Conservation (phyloP, 2,797 vertebrate species). For the Molossus alvarezi region DNA sequence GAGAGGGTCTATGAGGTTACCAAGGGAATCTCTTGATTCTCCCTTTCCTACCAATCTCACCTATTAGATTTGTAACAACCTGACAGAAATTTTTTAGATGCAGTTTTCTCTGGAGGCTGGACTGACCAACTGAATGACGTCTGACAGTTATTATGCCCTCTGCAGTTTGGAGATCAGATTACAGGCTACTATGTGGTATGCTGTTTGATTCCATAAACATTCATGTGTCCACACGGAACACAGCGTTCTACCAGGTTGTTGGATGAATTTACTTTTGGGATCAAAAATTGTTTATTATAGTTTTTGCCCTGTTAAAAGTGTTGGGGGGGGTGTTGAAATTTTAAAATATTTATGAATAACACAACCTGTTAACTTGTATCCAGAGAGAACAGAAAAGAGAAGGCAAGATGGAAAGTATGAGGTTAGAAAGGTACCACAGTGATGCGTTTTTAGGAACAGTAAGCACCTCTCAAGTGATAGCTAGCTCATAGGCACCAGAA, state of each 20-base stretch:
- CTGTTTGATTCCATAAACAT: neutral
- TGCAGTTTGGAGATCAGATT: constrained; percentile 10
- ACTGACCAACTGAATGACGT: constrained; percentile 44
- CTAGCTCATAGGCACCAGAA: constrained; percentile 90
- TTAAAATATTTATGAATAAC: constrained; percentile 81
- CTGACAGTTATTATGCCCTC: neutral
- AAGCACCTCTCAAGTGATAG: constrained; percentile 89
- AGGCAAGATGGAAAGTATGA: constrained; percentile 81
- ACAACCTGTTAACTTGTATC: constrained; percentile 79
- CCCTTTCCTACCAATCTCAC: neutral
- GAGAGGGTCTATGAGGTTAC: neutral
- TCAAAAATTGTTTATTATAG: neutral
- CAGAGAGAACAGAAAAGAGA: constrained; percentile 81
- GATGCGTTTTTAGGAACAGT: constrained; percentile 86
- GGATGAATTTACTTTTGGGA: neutral
- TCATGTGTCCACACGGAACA: neutral
- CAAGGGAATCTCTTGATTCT: neutral
- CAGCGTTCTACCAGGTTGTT: neutral
- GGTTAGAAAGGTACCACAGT: constrained; percentile 86
- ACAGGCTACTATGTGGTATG: neutral
- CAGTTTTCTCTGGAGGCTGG: neutral
- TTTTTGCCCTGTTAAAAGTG: constrained; percentile 59
- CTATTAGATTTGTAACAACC: neutral
- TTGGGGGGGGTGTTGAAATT: constrained; percentile 79
- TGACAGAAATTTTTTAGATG: neutral